Evolutionary conservation across 1,140 invertebrate species (phyloP).

Genomic region (Neotoxoptera formosana): DNA sequence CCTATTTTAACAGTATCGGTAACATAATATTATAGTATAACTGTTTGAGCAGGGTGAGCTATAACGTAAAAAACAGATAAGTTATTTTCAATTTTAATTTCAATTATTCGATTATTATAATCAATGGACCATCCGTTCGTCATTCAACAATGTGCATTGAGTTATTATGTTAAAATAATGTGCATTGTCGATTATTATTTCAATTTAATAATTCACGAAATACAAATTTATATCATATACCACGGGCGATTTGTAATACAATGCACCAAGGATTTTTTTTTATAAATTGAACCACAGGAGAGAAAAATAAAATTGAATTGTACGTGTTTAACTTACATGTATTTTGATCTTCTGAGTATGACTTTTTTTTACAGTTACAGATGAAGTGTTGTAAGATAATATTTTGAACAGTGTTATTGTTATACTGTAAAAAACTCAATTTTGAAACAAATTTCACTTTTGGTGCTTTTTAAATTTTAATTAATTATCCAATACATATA

Average conservation of each 20-base stretch:
- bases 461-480: background rate
- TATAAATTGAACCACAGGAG: background rate
- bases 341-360: background rate
- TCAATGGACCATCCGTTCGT: background rate
- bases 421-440: background rate
- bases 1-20: background rate
- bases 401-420: background rate
- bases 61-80: background rate
- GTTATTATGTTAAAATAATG: background rate
- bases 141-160: background rate
- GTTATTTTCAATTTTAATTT: background rate
- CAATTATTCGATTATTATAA: background rate
- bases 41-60: background rate
- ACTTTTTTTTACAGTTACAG: background rate
- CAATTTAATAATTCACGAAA: background rate
- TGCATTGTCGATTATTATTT: background rate
- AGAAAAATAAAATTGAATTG: background rate
- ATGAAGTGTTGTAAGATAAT: background rate
- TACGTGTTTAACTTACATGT: background rate
- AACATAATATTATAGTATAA: background rate
- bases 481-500: background rate
- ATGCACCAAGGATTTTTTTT: background rate
- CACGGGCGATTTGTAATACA: no score
- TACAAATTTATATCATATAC: background rate
- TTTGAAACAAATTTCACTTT: no score